A percentile compares a stretch with the other conserved stretches of the same genome.
phyloP scores from a whole-genome alignment of 2,113 vertebrate genomes.

The Macroglossus sobrinus region DNA sequence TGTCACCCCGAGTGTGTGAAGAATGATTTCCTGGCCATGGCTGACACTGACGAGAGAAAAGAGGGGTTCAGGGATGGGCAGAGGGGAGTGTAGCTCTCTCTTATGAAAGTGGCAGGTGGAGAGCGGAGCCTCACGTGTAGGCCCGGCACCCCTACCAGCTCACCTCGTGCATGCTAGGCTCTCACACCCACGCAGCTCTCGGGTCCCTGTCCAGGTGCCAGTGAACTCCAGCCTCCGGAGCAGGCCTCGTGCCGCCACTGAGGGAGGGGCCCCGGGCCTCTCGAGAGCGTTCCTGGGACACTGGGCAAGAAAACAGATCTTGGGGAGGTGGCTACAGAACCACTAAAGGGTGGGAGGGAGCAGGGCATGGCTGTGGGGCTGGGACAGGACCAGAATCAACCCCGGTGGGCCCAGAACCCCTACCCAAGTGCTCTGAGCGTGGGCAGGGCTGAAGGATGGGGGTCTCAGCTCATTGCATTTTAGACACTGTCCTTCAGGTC shows the following conservation, averaged over 20 bases:
- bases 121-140: fast-evolving
- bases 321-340: neutral
- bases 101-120: neutral
- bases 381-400: neutral
- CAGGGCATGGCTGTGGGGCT: neutral
- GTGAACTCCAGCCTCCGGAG: neutral
- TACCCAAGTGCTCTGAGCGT: fast-evolving
- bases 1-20: neutral
- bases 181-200: neutral
- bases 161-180: neutral
- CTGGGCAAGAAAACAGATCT: neutral
- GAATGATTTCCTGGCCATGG: neutral
- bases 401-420: neutral
- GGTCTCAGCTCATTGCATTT: neutral
- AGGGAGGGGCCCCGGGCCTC: neutral
- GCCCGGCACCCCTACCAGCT: neutral
- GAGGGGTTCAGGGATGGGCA: neutral
- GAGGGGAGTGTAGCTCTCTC: neutral
- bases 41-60: neutral
- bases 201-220: fast-evolving
- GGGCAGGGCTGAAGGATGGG: neutral
- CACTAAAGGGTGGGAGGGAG: too few species aligned
- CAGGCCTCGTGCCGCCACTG: neutral
- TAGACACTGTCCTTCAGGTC: neutral
- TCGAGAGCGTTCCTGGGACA: neutral